Evolutionary conservation across 2,888 invertebrate species (phyloP), one percentile per base, ranked within the genome.

Genomic region (Tetramorium bicarinatum): DNA sequence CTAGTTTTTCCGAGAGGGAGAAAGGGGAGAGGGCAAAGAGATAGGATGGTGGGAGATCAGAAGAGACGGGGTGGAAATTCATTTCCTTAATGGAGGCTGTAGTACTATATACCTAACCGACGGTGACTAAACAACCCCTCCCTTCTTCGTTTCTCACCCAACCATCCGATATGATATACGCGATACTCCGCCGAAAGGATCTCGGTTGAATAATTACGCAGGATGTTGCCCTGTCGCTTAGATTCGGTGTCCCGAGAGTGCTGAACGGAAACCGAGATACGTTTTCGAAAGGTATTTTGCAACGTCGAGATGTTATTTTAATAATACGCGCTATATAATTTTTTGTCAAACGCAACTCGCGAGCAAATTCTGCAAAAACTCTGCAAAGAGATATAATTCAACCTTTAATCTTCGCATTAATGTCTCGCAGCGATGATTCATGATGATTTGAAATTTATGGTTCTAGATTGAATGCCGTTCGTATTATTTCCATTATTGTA

Each of bases 31-130:
- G 29, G 47, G 25, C 21, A 34, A 61, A 7, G 74, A 25, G 47
- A 79, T 67, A 52, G 64, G 34, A 54, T 21, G 82, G 52, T 61
- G 66, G 66, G 59, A 25, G 82, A 85, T 84, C 82, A 84, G 64
- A 83, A 82, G 84, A 47, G 85, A 66, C n/a, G 76, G 88, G 87
- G 86, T 81, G 88, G 89, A 90, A 92, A 93, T 93, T 93, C 93
- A 93, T 93, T 93, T 93, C 91, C 93, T 92, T 93, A 93, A 93
- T 93, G 93, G 93, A 92, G 90, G 91, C 91, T 92, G 92, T 88
- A 92, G 90, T 91, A 93, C 92, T 88, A 87, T 91, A 85, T 91
- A 91, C 91, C 91, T 92, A 91, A 91, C 91, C 90, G 87, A 89
- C 87, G 87, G 88, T 90, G 91, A 91, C 92, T 92, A 92, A 93